These are phyloP conservation scores for Tachina fera DNA, from an alignment of 2,888 invertebrate species.

Conservation along the genomic window DNA sequence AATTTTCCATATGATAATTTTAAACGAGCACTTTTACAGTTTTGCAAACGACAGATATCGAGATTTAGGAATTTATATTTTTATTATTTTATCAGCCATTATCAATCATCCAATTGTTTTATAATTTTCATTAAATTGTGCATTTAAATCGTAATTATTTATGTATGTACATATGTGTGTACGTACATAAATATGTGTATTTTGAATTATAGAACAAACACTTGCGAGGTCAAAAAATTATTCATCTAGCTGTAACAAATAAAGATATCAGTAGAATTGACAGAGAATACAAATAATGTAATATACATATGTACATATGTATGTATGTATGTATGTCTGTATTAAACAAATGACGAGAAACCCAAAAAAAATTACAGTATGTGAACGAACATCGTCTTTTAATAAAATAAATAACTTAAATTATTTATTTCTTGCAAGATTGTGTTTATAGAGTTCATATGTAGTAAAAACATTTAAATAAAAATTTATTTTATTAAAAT, in stretches of 20 bases:
- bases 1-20: neutral
- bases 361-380: neutral
- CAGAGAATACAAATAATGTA: too few species aligned
- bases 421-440: too few species aligned
- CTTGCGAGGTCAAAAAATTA: neutral
- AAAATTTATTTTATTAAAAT: too few species aligned
- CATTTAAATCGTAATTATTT: neutral
- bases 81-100: neutral
- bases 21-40: neutral
- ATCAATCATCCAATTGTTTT: neutral
- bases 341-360: slow-evolving; percentile 13
- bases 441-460: too few species aligned
- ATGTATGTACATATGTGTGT: neutral
- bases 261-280: too few species aligned
- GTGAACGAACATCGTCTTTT: too few species aligned
- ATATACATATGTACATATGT: neutral
- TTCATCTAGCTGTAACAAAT: too few species aligned
- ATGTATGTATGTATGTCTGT: neutral
- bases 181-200: neutral
- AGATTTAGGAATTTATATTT: neutral
- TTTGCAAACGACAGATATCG: neutral
- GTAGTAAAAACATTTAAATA: too few species aligned
- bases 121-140: neutral
- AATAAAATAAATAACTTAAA: too few species aligned
- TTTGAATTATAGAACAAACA: neutral